Base-by-base conservation (phyloP, 2,888 invertebrate genomes). In the Phengaris alcon region DNA sequence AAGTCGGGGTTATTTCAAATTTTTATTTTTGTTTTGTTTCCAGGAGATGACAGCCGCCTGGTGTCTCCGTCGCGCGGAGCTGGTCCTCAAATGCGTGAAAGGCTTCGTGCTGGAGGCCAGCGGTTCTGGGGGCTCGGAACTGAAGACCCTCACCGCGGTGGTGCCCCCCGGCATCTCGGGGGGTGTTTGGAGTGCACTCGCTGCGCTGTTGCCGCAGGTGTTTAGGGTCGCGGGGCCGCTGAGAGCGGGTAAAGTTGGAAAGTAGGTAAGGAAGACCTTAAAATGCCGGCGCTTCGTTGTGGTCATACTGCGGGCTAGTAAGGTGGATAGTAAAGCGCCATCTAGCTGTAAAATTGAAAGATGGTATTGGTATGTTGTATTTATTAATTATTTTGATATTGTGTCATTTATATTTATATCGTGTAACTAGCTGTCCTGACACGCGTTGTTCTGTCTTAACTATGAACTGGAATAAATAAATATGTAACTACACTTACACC, bases 101-200 rank as follows among this genome's bases (percentile, higher is more conserved):
- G 99, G 99, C 4, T 99, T 99, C 90, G 97, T 99, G 97, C 98
- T 99, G 89, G 99, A 99, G 94, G 98, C 98, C 94, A 97, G 97
- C 9, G 97, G 98, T 0, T 97, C 98, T 96, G 98, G 98, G 78
- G 98, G 98, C 54, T 96, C 97, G 0, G 97, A 97, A 89, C 93
- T 98, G 79, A 97, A 97, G 91, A 99, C 97, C 87, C 94, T 98
- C 75, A 85, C 86, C 55, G 83, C 85, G 76, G 82, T 80, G 74
- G 80, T 85, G 79, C 90, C 89, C 68, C 80, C 80, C 13, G 72
- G 15, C 74, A 76, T 64, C 35, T 64, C 82, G 54, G 82, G 83
- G 78, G 80, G 78, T 72, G 77, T 82, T 51, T 82, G 84, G 77
- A 80, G 80, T 79, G 96, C 97, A 6, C 95, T 98, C 96, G 94